phyloP scores from a whole-genome alignment of 92 coral and sea anemone species.

The Nematostella vectensis region DNA sequence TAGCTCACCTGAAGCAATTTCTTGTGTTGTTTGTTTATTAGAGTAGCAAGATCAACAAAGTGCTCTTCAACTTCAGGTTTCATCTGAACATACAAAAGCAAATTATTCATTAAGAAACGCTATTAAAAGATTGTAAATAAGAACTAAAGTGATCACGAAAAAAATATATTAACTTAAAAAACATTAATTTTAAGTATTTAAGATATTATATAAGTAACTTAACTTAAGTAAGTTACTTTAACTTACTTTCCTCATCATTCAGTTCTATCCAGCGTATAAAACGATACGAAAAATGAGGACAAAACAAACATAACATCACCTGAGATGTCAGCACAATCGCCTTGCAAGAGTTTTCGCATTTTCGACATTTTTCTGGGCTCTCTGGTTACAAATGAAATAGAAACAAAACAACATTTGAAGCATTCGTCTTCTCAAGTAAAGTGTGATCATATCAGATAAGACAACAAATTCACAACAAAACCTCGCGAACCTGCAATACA shows the following conservation, averaged over 20 bases:
- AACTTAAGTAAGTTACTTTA: too few species aligned
- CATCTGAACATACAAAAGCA: slow-evolving; percentile 37
- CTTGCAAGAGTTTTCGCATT: slow-evolving; percentile 72
- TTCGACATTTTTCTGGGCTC: slow-evolving; percentile 60
- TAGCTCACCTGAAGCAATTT: slow-evolving; percentile 64
- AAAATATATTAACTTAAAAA: background rate
- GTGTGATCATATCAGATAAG: too few species aligned
- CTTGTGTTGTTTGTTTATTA: slow-evolving; percentile 63
- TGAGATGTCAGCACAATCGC: slow-evolving; percentile 76
- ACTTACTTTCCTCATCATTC: background rate
- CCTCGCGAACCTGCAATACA: slow-evolving; percentile 65
- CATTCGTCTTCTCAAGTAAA: too few species aligned
- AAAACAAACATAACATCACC: slow-evolving; percentile 22
- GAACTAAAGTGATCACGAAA: background rate
- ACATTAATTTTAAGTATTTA: background rate
- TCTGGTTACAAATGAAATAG: slow-evolving; percentile 15
- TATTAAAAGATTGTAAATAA: background rate
- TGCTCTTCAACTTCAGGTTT: slow-evolving; percentile 95
- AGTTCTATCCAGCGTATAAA: too few species aligned
- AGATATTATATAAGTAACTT: background rate
- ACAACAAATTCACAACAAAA: background rate
- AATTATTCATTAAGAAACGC: background rate
- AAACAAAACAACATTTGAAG: background rate
- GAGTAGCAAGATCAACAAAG: slow-evolving; percentile 76
- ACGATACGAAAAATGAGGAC: background rate